Percentiles rank a stretch among this genome's conserved stretches.
phyloP scores from a whole-genome alignment of 1,140 invertebrate genomes.

The Venturia canescens region DNA sequence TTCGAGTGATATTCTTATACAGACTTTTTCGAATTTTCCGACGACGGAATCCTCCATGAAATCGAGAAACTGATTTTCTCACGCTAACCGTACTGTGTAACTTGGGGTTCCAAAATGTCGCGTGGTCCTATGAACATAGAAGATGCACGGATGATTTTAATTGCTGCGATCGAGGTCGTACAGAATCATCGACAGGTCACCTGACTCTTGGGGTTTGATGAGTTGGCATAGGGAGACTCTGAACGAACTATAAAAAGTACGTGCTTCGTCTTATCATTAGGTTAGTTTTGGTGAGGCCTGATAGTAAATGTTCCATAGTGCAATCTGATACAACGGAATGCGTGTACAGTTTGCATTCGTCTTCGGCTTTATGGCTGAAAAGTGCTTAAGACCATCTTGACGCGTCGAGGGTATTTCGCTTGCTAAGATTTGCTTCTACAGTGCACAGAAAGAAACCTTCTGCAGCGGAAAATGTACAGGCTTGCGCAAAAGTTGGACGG shows the following conservation, averaged over 20 bases:
- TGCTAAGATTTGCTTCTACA: not conserved
- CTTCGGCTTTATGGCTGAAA: not conserved
- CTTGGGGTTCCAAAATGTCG: not conserved
- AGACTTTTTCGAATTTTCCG: not conserved
- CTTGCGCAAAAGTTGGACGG: too few relatives aligned
- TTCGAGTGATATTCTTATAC: not conserved
- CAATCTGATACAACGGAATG: not conserved
- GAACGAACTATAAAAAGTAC: too few relatives aligned
- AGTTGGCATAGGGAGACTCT: too few relatives aligned
- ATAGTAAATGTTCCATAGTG: not conserved
- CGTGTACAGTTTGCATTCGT: not conserved
- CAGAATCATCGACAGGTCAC: too few relatives aligned
- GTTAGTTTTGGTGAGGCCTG: not conserved
- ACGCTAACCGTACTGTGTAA: not conserved
- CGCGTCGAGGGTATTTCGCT: not conserved
- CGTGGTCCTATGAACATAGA: too few relatives aligned
- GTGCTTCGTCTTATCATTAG: too few relatives aligned
- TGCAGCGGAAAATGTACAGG: too few relatives aligned
- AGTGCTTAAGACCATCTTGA: conserved; percentile 2
- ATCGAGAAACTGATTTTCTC: not conserved
- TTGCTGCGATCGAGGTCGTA: not conserved
- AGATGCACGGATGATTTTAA: too few relatives aligned
- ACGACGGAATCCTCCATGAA: not conserved
- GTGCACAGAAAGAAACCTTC: not conserved
- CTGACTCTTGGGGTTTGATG: too few relatives aligned